Conservation (phyloP, 2,888 invertebrate genomes). For the Drosophila merina region DNA sequence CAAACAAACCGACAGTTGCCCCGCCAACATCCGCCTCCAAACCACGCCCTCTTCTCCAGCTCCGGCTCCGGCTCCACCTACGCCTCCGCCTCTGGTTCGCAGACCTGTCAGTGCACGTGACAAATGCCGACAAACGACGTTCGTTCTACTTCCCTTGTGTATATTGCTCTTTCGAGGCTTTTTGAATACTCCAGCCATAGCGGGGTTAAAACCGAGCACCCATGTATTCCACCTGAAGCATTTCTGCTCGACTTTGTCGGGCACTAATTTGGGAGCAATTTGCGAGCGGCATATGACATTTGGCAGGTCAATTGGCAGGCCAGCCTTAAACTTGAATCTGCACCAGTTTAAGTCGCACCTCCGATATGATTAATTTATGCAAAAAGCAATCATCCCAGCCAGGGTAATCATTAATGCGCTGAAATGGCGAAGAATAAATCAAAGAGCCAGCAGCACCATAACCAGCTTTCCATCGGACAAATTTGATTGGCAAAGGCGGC, state of each 20-base stretch:
- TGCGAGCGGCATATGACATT: conserved; percentile 45
- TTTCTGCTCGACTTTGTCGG: conserved; percentile 22
- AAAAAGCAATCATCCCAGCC: conserved; percentile 60
- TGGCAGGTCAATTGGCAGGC: conserved; percentile 29
- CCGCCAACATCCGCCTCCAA: conserved; percentile 24
- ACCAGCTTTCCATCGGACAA: conserved; percentile 12
- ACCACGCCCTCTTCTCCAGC: neutral
- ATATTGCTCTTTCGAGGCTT: conserved; percentile 1
- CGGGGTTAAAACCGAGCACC: conserved; percentile 12
- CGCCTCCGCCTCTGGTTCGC: conserved; percentile 5
- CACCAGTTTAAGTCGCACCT: neutral
- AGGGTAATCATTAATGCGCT: conserved; percentile 35
- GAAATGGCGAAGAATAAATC: conserved; percentile 24
- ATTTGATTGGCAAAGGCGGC: conserved; percentile 56
- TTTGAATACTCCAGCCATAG: conserved; percentile 31
- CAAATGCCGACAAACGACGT: conserved; percentile 67
- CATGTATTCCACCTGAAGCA: conserved; percentile 24
- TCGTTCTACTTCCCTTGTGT: conserved; percentile 11
- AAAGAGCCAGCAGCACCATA: conserved; percentile 1
- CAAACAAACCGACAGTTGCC: conserved; percentile 55
- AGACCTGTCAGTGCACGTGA: conserved; percentile 62
- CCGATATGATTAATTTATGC: conserved; percentile 62
- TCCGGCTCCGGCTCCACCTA: neutral
- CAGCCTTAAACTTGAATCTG: neutral
- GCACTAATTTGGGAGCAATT: conserved; percentile 56